phyloP scores from a whole-genome alignment of 2,888 invertebrate genomes.

The Trichogramma dendrolimi region DNA sequence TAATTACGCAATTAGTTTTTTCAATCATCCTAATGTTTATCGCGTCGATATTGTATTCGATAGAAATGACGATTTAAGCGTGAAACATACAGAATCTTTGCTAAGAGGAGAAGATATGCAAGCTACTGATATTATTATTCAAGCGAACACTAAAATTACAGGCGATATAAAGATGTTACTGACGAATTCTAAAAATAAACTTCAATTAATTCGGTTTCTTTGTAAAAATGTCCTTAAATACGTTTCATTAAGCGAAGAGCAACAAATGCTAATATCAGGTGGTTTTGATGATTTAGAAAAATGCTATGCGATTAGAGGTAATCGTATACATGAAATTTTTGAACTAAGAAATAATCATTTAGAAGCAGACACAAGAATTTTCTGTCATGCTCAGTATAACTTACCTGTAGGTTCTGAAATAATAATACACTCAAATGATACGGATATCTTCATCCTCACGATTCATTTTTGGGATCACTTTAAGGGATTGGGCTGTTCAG shows the following conservation, averaged over 20 bases:
- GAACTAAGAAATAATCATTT: not conserved
- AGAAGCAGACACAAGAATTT: constrained; percentile 2
- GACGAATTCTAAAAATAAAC: not conserved
- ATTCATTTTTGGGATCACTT: constrained; percentile 35
- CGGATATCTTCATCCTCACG: constrained; percentile 32
- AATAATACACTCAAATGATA: constrained; percentile 34
- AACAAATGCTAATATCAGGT: not conserved
- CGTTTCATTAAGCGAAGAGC: not conserved
- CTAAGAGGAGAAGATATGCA: not conserved
- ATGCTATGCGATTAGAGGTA: not conserved
- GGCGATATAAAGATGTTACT: not conserved
- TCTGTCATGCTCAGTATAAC: too few species aligned
- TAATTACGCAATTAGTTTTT: too few species aligned
- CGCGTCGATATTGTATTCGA: constrained; percentile 2
- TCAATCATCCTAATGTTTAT: not conserved
- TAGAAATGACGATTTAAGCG: constrained; percentile 5
- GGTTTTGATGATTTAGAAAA: not conserved
- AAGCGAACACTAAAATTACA: not conserved
- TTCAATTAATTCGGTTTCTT: constrained; percentile 2
- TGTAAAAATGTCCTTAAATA: not conserved
- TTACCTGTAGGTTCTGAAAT: constrained; percentile 34
- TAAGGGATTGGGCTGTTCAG: constrained; percentile 24
- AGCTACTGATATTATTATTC: not conserved
- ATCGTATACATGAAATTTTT: not conserved
- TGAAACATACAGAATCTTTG: not conserved